These are phyloP conservation scores for Sebastes nivosus DNA, from an alignment of 2,797 vertebrate genomes.

Conservation along the genomic window DNA sequence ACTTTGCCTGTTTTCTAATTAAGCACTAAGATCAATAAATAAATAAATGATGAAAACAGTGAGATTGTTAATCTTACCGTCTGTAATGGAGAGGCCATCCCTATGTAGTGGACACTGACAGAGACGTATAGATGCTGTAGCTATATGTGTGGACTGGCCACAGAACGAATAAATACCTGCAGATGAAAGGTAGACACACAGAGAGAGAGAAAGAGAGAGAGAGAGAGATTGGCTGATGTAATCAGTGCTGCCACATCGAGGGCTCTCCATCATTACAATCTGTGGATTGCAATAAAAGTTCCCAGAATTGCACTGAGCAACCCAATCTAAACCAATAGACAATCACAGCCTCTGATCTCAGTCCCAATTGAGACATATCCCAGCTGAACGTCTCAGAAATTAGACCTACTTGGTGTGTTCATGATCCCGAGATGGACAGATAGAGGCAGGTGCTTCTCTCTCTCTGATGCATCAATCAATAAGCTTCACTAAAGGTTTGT, in stretches of 20 bases:
- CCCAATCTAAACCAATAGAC: conserved; percentile 72
- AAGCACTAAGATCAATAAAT: conserved; percentile 17
- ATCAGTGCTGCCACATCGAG: conserved; percentile 76
- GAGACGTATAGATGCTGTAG: conserved; percentile 69
- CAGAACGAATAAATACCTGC: conserved; percentile 80
- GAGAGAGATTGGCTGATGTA: conserved; percentile 70
- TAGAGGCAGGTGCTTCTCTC: conserved; percentile 42
- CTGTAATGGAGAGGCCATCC: conserved; percentile 48
- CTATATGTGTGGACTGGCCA: conserved; percentile 76
- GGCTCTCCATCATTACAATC: conserved; percentile 81
- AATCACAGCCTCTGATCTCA: conserved; percentile 77
- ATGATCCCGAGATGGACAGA: conserved; percentile 63
- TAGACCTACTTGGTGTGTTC: conserved; percentile 61
- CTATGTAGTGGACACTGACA: conserved; percentile 51
- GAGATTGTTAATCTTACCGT: conserved; percentile 46
- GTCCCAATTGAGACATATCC: conserved; percentile 77
- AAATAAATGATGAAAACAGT: conserved; percentile 25
- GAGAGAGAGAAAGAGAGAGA: neutral
- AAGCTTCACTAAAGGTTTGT: conserved; percentile 37
- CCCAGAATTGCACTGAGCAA: conserved; percentile 71
- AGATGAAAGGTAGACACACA: conserved; percentile 79
- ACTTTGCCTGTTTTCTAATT: conserved; percentile 12
- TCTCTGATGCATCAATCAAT: conserved; percentile 33
- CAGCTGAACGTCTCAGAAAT: conserved; percentile 69
- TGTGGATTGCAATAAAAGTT: conserved; percentile 72